phyloP scores from a whole-genome alignment of 2,888 invertebrate genomes.

The Hirtodrosophila histrioides region DNA sequence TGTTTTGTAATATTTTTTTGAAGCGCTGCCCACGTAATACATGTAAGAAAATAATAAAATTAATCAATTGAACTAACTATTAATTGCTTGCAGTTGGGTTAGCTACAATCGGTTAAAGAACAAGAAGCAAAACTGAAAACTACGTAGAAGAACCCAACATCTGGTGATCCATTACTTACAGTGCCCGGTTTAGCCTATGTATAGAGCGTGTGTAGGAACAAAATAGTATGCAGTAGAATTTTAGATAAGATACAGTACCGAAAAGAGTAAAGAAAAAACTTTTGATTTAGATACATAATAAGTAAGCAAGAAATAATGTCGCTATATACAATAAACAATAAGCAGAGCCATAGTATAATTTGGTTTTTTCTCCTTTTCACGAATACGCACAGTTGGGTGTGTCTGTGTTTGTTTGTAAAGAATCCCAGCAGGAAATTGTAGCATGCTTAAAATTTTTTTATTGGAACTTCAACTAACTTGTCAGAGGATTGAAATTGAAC shows the following conservation, averaged over 20 bases:
- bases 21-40: conserved; percentile 21
- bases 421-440: conserved; percentile 40
- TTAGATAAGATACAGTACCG: conserved; percentile 66
- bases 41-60: conserved; percentile 19
- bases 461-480: not conserved
- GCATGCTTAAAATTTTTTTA: not conserved
- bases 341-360: conserved; percentile 40
- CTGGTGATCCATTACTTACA: conserved; percentile 85
- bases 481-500: no score
- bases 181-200: conserved; percentile 86
- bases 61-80: conserved; percentile 15
- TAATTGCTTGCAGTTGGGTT: conserved; percentile 52
- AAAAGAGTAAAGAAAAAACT: conserved; percentile 76
- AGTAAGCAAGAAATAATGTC: conserved; percentile 41
- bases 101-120: conserved; percentile 54
- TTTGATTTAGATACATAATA: conserved; percentile 67
- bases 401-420: conserved; percentile 19
- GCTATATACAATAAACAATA: conserved; percentile 54
- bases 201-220: conserved; percentile 70
- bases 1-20: conserved; percentile 27
- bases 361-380: conserved; percentile 8
- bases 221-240: conserved; percentile 63
- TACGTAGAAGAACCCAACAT: conserved; percentile 50
- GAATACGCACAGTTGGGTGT: conserved; percentile 7
- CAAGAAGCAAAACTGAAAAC: conserved; percentile 51